These are phyloP conservation scores for Nebria ingens DNA, from an alignment of 1,140 invertebrate genomes.

Conservation along the genomic window DNA sequence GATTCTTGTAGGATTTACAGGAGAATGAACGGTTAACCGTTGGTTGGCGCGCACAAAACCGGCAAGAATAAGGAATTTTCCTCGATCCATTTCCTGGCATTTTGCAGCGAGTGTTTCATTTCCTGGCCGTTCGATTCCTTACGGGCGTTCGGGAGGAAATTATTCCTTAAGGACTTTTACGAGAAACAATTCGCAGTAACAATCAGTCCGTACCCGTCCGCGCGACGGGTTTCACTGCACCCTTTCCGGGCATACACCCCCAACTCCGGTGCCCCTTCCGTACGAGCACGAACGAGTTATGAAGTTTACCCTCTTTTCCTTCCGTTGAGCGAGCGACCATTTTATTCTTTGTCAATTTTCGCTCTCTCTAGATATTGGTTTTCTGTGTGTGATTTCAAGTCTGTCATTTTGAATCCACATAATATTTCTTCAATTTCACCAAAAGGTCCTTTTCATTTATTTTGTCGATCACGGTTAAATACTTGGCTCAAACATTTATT, in stretches of 20 bases:
- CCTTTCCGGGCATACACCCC: neutral
- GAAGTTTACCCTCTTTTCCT: neutral
- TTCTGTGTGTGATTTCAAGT: no score
- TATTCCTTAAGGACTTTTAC: constrained; percentile 9
- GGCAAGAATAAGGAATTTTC: neutral
- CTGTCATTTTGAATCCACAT: no score
- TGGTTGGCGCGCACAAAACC: no score
- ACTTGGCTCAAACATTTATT: no score
- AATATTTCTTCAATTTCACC: no score
- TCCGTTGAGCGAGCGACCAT: no score
- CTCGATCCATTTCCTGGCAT: constrained; percentile 4
- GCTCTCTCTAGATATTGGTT: no score
- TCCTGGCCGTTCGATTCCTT: constrained; percentile 5
- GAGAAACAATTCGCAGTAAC: constrained; percentile 6
- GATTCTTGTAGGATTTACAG: neutral
- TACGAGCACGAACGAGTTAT: neutral
- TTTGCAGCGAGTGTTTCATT: constrained; percentile 7
- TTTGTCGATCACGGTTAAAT: no score
- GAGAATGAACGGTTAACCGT: no score
- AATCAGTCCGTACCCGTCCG: neutral
- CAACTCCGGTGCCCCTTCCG: neutral
- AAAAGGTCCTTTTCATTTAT: no score
- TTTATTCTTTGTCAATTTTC: no score
- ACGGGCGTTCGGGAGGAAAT: constrained; percentile 4
- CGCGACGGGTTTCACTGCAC: neutral